phyloP scores from a whole-genome alignment of 2,113 vertebrate species.

The Ariopsis seemanni region DNA sequence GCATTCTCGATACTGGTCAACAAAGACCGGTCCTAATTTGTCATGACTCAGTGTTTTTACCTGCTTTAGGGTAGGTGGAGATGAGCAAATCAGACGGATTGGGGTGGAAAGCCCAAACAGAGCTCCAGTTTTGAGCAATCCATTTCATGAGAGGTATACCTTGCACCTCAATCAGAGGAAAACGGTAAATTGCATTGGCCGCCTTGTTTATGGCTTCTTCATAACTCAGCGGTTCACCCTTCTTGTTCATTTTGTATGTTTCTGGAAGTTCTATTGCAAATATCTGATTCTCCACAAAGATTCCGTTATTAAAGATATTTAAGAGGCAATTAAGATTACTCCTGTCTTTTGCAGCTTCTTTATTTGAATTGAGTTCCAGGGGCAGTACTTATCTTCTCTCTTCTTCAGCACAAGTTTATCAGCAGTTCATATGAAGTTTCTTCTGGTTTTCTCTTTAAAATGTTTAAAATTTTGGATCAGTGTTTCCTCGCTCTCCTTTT shows the following conservation, averaged over 20 bases:
- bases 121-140: slow-evolving; percentile 69
- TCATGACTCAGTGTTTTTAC: slow-evolving; percentile 41
- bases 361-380: background rate
- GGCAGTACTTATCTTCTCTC: background rate
- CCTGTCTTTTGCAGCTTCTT: background rate
- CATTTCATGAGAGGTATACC: slow-evolving; percentile 69
- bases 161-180: slow-evolving; percentile 64
- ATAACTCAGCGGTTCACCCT: slow-evolving; percentile 52
- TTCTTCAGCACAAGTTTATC: background rate
- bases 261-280: background rate
- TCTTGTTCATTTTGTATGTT: background rate
- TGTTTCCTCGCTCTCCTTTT: background rate
- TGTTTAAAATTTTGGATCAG: background rate
- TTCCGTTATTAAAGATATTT: background rate
- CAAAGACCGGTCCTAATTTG: background rate
- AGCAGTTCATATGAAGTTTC: background rate
- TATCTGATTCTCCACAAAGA: background rate
- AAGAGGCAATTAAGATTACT: background rate
- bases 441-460: background rate
- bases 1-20: background rate
- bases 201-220: slow-evolving; percentile 57
- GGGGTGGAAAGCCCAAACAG: slow-evolving; percentile 69
- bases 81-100: slow-evolving; percentile 77
- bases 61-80: slow-evolving; percentile 81
- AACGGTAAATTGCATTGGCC: slow-evolving; percentile 50